phyloP scores from a whole-genome alignment of 2,113 vertebrate genomes.

The Antigone vipio region DNA sequence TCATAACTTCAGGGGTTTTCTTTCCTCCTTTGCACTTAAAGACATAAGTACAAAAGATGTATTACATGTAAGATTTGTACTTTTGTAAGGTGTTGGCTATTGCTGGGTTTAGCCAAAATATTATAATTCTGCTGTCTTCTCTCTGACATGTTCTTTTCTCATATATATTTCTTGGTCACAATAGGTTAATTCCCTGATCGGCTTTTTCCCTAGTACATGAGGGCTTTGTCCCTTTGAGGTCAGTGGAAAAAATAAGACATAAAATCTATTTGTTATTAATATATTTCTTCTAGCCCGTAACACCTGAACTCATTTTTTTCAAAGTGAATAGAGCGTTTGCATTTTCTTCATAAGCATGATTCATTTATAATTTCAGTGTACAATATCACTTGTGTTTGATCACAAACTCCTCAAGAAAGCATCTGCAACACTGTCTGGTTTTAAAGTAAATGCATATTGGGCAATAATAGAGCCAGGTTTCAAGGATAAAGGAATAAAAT shows the following conservation, averaged over 20 bases:
- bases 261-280: conserved; percentile 24
- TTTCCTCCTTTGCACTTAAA: not conserved
- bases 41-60: not conserved
- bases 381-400: not conserved
- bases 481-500: not conserved
- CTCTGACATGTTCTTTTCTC: not conserved
- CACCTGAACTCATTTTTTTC: not conserved
- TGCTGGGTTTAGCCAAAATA: not conserved
- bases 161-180: not conserved
- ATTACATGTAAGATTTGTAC: not conserved
- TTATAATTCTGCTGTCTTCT: not conserved
- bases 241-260: not conserved
- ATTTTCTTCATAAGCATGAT: not conserved
- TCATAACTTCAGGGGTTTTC: not conserved
- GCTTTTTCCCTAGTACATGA: not conserved
- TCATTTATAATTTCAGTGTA: not conserved
- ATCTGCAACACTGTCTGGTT: not conserved
- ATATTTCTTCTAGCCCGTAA: not conserved
- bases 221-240: not conserved
- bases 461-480: not conserved
- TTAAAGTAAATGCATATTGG: not conserved
- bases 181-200: not conserved
- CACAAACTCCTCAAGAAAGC: not conserved
- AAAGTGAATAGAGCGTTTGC: not conserved
- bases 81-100: not conserved